Evolutionary conservation across 2,888 invertebrate species (phyloP).

Genomic region (Thecocarcelia acutangulata): DNA sequence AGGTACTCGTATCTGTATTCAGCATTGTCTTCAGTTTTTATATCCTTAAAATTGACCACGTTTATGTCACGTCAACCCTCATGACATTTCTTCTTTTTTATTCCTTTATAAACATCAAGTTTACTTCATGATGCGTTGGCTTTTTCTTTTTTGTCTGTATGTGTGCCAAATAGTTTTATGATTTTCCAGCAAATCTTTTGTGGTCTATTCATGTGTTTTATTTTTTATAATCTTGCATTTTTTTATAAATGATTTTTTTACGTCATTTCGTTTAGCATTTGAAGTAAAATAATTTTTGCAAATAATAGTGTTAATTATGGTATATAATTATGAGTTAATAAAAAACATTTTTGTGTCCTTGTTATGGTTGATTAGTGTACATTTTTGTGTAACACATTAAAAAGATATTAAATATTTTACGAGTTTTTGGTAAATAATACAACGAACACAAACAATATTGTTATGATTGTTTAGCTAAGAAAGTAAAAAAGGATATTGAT

Average conservation of each 20-base stretch:
- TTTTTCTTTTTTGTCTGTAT: background rate
- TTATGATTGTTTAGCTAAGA: no score
- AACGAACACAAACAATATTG: background rate
- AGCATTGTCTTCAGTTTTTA: constrained; percentile 9
- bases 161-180: constrained; percentile 25
- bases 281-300: constrained; percentile 23
- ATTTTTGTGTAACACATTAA: constrained; percentile 28
- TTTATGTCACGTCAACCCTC: constrained; percentile 49
- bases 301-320: constrained; percentile 51
- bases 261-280: constrained; percentile 13
- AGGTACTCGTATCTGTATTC: background rate
- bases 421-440: constrained; percentile 24
- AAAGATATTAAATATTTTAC: constrained; percentile 60
- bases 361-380: constrained; percentile 54
- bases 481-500: background rate
- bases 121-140: background rate
- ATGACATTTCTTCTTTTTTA: background rate
- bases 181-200: background rate
- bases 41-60: constrained; percentile 21
- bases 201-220: constrained; percentile 1
- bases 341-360: constrained; percentile 21
- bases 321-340: constrained; percentile 7
- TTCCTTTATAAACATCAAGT: background rate
- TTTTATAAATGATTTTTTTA: constrained; percentile 30
- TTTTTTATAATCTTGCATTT: constrained; percentile 1